Evolutionary conservation across 2,797 vertebrate genomes (phyloP), one percentile per base, ranked within the genome.

Genomic region (Pipistrellus pipistrellus): DNA sequence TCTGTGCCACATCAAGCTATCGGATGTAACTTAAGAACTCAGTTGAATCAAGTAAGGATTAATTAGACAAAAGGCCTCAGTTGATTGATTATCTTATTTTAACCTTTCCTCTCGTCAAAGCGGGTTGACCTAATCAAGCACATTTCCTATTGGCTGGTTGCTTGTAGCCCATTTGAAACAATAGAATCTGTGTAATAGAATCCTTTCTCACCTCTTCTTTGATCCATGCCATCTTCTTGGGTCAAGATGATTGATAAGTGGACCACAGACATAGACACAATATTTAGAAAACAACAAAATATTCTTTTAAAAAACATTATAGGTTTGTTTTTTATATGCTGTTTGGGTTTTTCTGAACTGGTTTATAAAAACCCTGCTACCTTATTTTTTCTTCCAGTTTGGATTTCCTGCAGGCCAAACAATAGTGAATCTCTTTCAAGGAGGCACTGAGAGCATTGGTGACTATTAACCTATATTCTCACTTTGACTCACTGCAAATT

Each of bases 31-130:
- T 82, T 93, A 85, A 93, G 75, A 46, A 55, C 30, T 75, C 32
- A 78, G 11, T 92, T 85, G 57, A 92, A 55, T 91, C 64, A 93
- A 96, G 41, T 91, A 84, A 90, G 21, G n/a, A 68, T 88, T 90
- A 48, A 88, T 78, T 93, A 91, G 59, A 53, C 14, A 25, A 95
- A 90, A 93, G 77, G 8, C 59, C 41, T 90, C 32, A 92, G 18
- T 83, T 27, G 3, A 90, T 71, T 71, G 21, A 55, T 27, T 55
- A 46, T 90, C 93, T 90, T 78, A 82, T 46, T 71, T 90, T 91
- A 94, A 88, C 62, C 15, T 75, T 23, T 76, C 93, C 30, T 88
- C 32, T 18, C 88, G 23, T 25, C 55, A 94, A 92, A 85, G 30
- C 21, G 83, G 18, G 3, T 73, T 88, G 51, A 93, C 41, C 14